Base-by-base conservation (phyloP, 2,888 invertebrate genomes). In the Uloborus plumipes region DNA sequence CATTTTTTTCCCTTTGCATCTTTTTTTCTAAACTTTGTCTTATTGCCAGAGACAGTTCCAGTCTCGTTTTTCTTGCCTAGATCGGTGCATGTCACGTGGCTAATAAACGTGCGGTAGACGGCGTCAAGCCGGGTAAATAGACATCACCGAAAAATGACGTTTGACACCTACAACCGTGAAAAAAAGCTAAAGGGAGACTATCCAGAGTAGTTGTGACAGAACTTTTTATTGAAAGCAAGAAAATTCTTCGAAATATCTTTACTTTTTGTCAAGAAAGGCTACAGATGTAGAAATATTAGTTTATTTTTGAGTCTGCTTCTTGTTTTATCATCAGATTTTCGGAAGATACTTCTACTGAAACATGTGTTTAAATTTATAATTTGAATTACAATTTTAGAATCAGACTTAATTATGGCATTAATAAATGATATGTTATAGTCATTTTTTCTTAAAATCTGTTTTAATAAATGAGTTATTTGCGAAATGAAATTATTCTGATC, bases 121-220 rank as follows among this genome's bases (percentile, higher is more conserved):
- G 70, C 49, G 70, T 75, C 74, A 81, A 81, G 69, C 65, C 65
- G 39, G 64, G 80, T 74, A 74, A 81, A 81, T 75, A 74, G 80
- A 74, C 80, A 81, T 81, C 69, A 31, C 18, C 16, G 13, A 69
- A 74, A 70, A 51, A 81, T 81, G 74, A 81, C 50, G 80, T 31
- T 31, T 80, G 80, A 74, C 80, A 80, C 55, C 61, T 49, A 49
- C 51, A 50, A 49, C 31, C 55, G 62, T 58, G 20, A 11, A 20
- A 39, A 47, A 22, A 65, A 59, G 78, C 65, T 49, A 70, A 65
- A 59, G 78, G 78, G 78, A 47, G 71, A 71, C 50, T 77, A 58
- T 49, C 26, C 22, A 26, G n/a, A 20, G 15, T 14, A 22, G 59
- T 26, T 20, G 20, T 22, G 62, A 78, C 70, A 71, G 67, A 69